Evolutionary conservation across 1,140 invertebrate genomes (phyloP), one percentile per base, ranked within the genome.

Genomic region (Bombus consobrinus): DNA sequence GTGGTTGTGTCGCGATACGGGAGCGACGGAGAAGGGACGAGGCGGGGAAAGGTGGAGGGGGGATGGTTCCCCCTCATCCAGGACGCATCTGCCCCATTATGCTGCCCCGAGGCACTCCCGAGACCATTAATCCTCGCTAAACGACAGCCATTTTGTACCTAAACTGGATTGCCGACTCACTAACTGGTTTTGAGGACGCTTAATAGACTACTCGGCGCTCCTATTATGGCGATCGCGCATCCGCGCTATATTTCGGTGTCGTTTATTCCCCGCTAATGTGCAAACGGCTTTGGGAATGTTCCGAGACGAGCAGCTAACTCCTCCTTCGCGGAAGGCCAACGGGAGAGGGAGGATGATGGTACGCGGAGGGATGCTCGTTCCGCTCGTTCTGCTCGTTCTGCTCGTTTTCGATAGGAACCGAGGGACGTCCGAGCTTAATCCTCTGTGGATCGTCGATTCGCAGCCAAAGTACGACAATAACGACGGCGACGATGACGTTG

Each of bases 131-230:
- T 95, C 93, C 94, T 95, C 90, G 91, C 94, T 95, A 95, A 95
- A 95, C 94, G 94, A 95, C 95, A 95, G 94, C 95, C 95, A 95
- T 95, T 95, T 95, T 95, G 95, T 95, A 95, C 94, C 94, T 95
- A 94, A 95, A 95, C 95, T 95, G 95, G 95, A 95, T 95, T 95
- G 95, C 94, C 93, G 93, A 94, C 93, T 95, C 94, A 94, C 94
- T 94, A 94, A 95, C 94, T 94, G 94, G 94, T 94, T 94, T 94
- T 92, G 92, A 95, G 92, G 93, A 95, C 91, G 94, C 93, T 94
- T 95, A 95, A 95, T 95, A 94, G 94, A 94, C 94, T 94, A 93
- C 93, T 94, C 91, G 92, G 90, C 88, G 93, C 92, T 90, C 87
- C 94, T 94, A 94, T 94, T 94, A 94, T 94, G 90, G 91, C 91